These are phyloP conservation scores for Acleris literana DNA, from an alignment of 2,888 invertebrate species.

Conservation along the genomic window DNA sequence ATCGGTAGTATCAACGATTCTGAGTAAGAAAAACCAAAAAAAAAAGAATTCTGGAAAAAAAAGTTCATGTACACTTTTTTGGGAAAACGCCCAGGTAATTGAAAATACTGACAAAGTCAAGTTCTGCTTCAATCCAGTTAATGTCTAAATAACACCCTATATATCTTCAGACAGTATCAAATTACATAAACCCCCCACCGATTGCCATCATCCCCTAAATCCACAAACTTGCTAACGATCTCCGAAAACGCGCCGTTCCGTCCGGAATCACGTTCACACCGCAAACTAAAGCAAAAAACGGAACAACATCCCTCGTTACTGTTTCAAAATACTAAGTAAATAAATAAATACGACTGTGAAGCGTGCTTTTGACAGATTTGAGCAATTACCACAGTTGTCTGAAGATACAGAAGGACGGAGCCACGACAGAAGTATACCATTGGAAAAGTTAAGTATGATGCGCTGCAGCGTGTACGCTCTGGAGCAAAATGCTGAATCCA, in stretches of 20 bases:
- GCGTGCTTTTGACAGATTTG: conserved; percentile 76
- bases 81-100: too few relatives aligned
- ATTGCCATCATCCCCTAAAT: neutral
- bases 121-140: too few relatives aligned
- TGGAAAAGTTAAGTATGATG: neutral
- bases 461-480: too few relatives aligned
- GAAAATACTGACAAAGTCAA: too few relatives aligned
- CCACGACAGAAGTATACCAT: too few relatives aligned
- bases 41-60: too few relatives aligned
- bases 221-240: conserved; percentile 31
- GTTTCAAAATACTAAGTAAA: conserved; percentile 79
- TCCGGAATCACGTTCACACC: conserved; percentile 22
- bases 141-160: neutral
- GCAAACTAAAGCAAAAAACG: conserved; percentile 34
- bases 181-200: neutral
- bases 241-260: conserved; percentile 9
- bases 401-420: conserved; percentile 10
- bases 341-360: conserved; percentile 75
- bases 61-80: too few relatives aligned
- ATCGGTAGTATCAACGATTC: too few relatives aligned
- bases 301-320: conserved; percentile 54
- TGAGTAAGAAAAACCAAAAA: too few relatives aligned
- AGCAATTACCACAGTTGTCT: conserved; percentile 64
- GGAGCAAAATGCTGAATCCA: too few relatives aligned
- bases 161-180: conserved; percentile 1